Evolutionary conservation across 2,888 invertebrate genomes (phyloP), one percentile per base, ranked within the genome.

Genomic region (Acanthopleura granulata): DNA sequence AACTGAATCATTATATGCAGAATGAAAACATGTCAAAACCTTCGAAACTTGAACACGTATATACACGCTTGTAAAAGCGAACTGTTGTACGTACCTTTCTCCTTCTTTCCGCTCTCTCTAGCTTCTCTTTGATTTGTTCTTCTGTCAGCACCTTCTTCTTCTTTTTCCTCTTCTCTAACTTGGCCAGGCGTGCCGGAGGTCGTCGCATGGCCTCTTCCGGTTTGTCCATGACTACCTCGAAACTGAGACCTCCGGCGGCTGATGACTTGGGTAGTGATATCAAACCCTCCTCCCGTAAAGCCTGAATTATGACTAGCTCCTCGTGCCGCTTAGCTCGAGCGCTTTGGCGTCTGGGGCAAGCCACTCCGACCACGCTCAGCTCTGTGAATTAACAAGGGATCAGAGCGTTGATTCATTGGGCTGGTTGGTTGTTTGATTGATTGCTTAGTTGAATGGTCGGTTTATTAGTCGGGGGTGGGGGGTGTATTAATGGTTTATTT

Each of bases 251-350:
- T 14, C 88, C 87, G 0, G 84, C 81, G 15, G 88, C 83, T 77
- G 86, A 83, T 9, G 84, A 81, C 49, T 85, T 82, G n/a, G 89
- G 88, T 69, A 86, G 84, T n/a, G 88, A 78, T 73, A 91, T 90
- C 12, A 91, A 82, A 0, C 91, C 91, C 74, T 91, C 91, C 76
- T 91, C 88, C 70, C 89, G 76, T 11, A 91, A 84, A 18, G 85
- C 83, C 76, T 88, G 88, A 50, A 91, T 75, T 57, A 91, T 87
- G 74, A 83, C 81, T 49, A 86, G 83, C 76, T 91, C 90, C 74
- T 90, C 89, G 75, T 86, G 76, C 50, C 90, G 78, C 75, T 85
- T 84, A 77, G 90, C 89, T 78, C 89, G 89, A 62, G 90, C 90
- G 75, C 89, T 89, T 50, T 88, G 83, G 51, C 89, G 83, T 6